Base-by-base conservation (phyloP, 2,113 vertebrate genomes). In the Saimiri boliviensis region DNA sequence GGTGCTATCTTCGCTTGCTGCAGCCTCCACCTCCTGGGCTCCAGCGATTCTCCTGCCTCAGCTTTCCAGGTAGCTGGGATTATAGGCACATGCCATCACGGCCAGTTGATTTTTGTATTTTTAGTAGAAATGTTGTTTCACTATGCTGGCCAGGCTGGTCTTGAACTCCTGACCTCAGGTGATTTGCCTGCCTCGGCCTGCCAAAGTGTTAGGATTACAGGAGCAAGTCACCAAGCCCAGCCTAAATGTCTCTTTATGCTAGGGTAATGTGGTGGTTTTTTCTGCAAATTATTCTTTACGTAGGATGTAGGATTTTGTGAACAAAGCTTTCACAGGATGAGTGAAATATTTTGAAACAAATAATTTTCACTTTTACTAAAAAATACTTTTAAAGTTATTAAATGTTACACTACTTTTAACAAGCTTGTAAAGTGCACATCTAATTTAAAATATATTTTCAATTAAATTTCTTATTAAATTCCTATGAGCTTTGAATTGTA, bases 401-500 rank as follows among this genome's bases (percentile, higher is more conserved):
- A 97, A 93, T 70, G 5, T 52, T 94, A 94, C 88, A 49, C 3
- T 4, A 54, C 54, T 91, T 86, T 96, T 45, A 84, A 93, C n/a
- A 40, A 49, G 49, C 49, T 74, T 63, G 0, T 85, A 87, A 95
- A 73, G 6, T 73, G 91, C 27, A 87, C 19, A 52, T 96, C 10
- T n/a, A 74, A 91, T 94, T 92, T 89, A 80, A 93, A 95, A 91
- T 58, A 12, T 49, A 89, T 66, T 68, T 94, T 89, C 49, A 91
- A 85, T 79, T 66, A 95, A 45, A 73, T 82, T 35, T 91, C 91
- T 83, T 94, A 60, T 82, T 94, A 85, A 91, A 16, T n/a, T 5
- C 27, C 27, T n/a, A 63, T 42, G 56, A 60, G 16, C 45, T 40
- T 52, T 81, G 25, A 71, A 84, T 85, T 87, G 77, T 23, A 90